Conservation (phyloP, 2,797 vertebrate genomes). For the Clarias laeviceps region DNA sequence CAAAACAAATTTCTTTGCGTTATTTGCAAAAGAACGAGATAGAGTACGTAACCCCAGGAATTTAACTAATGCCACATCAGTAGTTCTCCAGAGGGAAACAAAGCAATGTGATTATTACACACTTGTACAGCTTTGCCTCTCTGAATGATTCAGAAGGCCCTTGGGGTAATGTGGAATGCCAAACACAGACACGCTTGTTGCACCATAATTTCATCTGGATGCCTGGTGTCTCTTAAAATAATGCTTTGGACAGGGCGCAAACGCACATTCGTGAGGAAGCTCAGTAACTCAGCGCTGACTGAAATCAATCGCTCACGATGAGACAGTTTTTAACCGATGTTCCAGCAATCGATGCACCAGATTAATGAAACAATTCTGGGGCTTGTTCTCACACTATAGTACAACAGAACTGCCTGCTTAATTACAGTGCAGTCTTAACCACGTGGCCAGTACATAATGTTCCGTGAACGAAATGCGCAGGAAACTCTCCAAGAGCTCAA, state of each 20-base stretch:
- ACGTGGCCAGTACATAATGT: not conserved
- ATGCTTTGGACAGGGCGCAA: not conserved
- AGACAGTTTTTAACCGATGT: not conserved
- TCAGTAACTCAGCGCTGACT: not conserved
- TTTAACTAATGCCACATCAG: slow-evolving; percentile 34
- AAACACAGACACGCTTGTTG: slow-evolving; percentile 20
- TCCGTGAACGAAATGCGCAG: not conserved
- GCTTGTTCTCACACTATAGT: slow-evolving; percentile 9
- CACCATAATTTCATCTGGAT: slow-evolving; percentile 19
- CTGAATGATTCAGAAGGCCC: slow-evolving; percentile 20
- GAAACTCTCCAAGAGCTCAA: not conserved
- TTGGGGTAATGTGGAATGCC: slow-evolving; percentile 16
- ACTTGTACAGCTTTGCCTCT: slow-evolving; percentile 22
- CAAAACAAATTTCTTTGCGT: slow-evolving; percentile 2
- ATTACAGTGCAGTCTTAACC: not conserved
- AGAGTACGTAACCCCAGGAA: slow-evolving; percentile 18
- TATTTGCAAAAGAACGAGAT: not conserved
- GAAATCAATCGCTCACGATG: not conserved
- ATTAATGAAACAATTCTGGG: not conserved
- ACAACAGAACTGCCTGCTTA: not conserved
- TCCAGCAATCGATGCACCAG: not conserved
- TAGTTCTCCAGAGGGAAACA: slow-evolving; percentile 20
- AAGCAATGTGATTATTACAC: slow-evolving; percentile 27
- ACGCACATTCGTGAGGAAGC: not conserved
- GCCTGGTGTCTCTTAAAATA: slow-evolving; percentile 19